Evolutionary conservation across 92 coral and sea anemone species (phyloP).

Genomic region (Heliopora coerulea): DNA sequence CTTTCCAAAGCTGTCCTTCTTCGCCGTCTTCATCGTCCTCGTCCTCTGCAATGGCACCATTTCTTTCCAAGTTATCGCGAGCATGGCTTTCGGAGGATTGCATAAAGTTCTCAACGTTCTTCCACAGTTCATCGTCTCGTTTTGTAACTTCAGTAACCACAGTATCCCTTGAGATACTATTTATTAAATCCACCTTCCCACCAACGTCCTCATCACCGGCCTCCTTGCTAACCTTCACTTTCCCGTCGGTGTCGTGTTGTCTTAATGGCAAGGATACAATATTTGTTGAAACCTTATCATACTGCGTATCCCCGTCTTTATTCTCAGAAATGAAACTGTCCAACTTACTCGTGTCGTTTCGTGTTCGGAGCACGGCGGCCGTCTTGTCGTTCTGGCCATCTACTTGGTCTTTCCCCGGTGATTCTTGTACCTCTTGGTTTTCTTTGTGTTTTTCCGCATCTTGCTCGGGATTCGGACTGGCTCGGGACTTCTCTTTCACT

Average conservation of each 20-base stretch:
- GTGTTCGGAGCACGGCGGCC: not conserved
- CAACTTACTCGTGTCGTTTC: slow-evolving; percentile 21
- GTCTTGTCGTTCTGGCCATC: slow-evolving; percentile 8
- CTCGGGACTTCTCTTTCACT: slow-evolving; percentile 72
- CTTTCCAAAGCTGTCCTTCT: slow-evolving; percentile 81
- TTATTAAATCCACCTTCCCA: not conserved
- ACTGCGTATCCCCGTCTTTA: not conserved
- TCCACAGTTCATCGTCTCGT: slow-evolving; percentile 58
- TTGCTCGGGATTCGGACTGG: slow-evolving; percentile 39
- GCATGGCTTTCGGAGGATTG: slow-evolving; percentile 55
- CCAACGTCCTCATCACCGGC: not conserved
- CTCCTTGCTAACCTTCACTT: not conserved
- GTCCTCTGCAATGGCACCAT: slow-evolving; percentile 79
- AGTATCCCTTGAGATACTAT: not conserved
- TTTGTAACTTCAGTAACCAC: not conserved
- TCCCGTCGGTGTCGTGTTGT: slow-evolving; percentile 7
- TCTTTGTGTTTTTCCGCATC: slow-evolving; percentile 14
- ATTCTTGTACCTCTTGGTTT: slow-evolving; percentile 2
- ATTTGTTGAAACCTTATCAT: not conserved
- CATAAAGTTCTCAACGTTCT: slow-evolving; percentile 66
- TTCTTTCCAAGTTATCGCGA: slow-evolving; percentile 71
- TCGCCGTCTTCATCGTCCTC: slow-evolving; percentile 69
- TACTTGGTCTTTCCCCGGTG: not conserved
- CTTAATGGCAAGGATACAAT: slow-evolving; percentile 16
- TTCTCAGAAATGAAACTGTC: not conserved